phyloP scores from a whole-genome alignment of 2,113 vertebrate species.

The Cranoglanis bouderius region DNA sequence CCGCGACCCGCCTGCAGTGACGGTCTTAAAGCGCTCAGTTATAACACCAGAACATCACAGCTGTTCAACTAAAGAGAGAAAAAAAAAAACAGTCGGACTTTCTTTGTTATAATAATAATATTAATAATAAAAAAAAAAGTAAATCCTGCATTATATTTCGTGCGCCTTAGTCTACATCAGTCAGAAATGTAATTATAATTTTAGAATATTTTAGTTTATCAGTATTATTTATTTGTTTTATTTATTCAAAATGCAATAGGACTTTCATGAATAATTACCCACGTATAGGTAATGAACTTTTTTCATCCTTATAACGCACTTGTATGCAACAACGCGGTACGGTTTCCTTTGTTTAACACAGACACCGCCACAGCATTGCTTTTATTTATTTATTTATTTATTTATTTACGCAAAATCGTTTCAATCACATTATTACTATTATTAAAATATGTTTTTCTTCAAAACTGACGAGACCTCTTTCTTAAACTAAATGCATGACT shows the following conservation, averaged over 20 bases:
- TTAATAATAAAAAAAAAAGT: background rate
- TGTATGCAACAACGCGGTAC: background rate
- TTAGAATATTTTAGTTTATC: background rate
- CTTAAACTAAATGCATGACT: background rate
- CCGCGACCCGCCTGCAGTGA: no score
- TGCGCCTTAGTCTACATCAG: background rate
- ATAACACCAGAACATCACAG: background rate
- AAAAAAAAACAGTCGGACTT: background rate
- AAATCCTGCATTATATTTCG: background rate
- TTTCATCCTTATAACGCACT: background rate
- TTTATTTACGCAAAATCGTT: background rate
- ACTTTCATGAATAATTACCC: background rate
- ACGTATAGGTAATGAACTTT: background rate
- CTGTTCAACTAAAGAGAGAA: no score
- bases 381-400: background rate
- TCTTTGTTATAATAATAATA: background rate
- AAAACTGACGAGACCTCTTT: slow-evolving; percentile 27
- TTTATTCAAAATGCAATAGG: background rate
- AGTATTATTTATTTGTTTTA: background rate
- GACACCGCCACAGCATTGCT: background rate
- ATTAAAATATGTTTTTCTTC: no score
- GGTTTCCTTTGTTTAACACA: background rate
- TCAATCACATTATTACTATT: slow-evolving; percentile 55
- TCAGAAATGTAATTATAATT: background rate
- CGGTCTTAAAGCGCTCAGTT: background rate